Base-by-base conservation (phyloP, 1,140 invertebrate genomes). In the Rhyzopertha dominica region DNA sequence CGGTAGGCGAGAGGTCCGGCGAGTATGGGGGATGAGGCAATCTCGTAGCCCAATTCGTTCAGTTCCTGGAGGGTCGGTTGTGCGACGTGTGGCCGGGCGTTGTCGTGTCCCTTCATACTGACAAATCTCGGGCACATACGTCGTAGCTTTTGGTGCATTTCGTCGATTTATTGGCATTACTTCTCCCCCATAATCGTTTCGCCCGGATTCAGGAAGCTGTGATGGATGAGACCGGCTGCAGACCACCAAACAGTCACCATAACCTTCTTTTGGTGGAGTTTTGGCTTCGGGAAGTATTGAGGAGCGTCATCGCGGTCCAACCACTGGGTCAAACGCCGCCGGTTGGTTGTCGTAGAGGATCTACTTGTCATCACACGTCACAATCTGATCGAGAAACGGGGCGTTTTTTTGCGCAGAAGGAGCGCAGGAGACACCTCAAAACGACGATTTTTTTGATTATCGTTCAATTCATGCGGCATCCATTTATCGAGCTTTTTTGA, bases 221-320 rank as follows among this genome's bases (percentile, higher is more conserved):
- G 24, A n/a, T 25, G 24, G 24, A 25, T 25, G 24, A 25, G 24
- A 25, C 24, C 24, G 24, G 24, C 24, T 25, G 24, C 24, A 25
- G 24, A 25, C 30, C 30, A 32, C 30, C 12, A 32, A 7, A n/a
- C n/a, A 32, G 30, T n/a, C 8, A 32, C 8, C 30, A 32, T 32
- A 32, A 32, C 30, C 12, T 32, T 30, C n/a, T 30, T 30, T 30
- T 30, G 29, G n/a, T 30, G 29, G n/a, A 14, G n/a, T n/a, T 30
- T n/a, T 5, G 29, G 4, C 13, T 32, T 32, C 8, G 12, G 13
- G 8, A 13, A n/a, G 4, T 7, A 8, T 16, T 32, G 10, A 13
- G 30, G 30, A 4, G 10, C 8, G 9, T 13, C 14, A 3, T 32
- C 30, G 13, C 2, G 10, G 8, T 4, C 8, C 3, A 4, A 30